A percentile compares a stretch with the other conserved stretches of the same genome.
These are phyloP conservation scores for Poeciliopsis gracilis DNA, from an alignment of 2,797 vertebrate genomes.

Conservation along the genomic window DNA sequence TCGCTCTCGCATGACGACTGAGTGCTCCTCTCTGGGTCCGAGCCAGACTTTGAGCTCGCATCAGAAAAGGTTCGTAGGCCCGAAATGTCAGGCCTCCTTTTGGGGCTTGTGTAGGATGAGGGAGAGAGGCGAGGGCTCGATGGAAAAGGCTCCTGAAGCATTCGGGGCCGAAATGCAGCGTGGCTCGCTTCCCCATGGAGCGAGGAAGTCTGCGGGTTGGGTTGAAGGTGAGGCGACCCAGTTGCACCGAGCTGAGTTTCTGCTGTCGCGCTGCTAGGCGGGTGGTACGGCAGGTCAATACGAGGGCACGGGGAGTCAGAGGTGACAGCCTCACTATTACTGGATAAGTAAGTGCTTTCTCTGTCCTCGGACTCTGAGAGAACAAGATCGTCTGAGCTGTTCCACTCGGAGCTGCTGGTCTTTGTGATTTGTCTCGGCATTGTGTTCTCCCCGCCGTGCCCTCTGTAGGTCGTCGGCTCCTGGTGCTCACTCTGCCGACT, in stretches of 20 bases:
- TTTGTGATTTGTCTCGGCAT: constrained; percentile 73
- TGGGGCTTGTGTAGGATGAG: constrained; percentile 63
- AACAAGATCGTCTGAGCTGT: constrained; percentile 83
- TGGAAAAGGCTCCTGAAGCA: constrained; percentile 74
- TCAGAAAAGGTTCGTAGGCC: constrained; percentile 73
- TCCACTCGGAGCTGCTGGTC: constrained; percentile 85
- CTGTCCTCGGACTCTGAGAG: constrained; percentile 83
- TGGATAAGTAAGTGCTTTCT: constrained; percentile 78
- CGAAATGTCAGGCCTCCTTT: constrained; percentile 67
- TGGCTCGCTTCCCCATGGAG: constrained; percentile 72
- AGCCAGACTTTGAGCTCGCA: constrained; percentile 77
- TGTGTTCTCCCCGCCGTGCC: constrained; percentile 65
- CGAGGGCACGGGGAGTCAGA: constrained; percentile 65
- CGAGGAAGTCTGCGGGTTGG: constrained; percentile 51
- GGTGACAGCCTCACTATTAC: constrained; percentile 71
- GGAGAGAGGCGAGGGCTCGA: constrained; percentile 55
- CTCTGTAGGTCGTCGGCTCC: constrained; percentile 66
- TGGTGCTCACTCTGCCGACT: constrained; percentile 67
- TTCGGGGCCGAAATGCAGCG: constrained; percentile 64
- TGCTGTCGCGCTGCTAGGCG: constrained; percentile 40
- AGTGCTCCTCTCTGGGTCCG: constrained; percentile 77
- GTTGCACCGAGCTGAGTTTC: constrained; percentile 57
- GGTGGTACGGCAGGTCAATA: constrained; percentile 45
- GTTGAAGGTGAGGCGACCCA: constrained; percentile 85
- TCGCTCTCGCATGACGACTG: constrained; percentile 72